These are phyloP conservation scores for Cerceris ruficornis DNA, from an alignment of 2,888 invertebrate genomes.

Conservation along the genomic window DNA sequence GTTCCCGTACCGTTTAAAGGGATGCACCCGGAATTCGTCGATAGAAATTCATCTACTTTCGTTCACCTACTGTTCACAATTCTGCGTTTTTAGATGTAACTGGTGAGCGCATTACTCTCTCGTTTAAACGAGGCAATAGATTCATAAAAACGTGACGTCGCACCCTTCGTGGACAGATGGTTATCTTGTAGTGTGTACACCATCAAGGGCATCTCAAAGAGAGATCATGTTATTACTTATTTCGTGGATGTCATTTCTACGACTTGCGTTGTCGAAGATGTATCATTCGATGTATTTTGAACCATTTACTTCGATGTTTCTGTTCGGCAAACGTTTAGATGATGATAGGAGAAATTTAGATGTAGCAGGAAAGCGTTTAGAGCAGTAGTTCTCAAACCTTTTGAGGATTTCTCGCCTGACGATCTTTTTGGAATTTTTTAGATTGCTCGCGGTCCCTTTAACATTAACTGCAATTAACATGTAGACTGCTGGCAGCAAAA, in stretches of 20 bases:
- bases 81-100: background rate
- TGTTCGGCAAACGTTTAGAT: background rate
- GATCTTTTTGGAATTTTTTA: too few species aligned
- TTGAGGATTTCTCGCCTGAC: too few species aligned
- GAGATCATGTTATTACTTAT: too few species aligned
- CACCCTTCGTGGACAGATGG: slow-evolving; percentile 20
- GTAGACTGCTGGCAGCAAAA: too few species aligned
- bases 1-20: slow-evolving; percentile 24
- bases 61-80: background rate
- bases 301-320: background rate
- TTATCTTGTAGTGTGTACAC: slow-evolving; percentile 3
- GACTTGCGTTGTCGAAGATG: background rate
- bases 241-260: background rate
- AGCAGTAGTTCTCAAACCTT: too few species aligned
- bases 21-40: slow-evolving; percentile 30
- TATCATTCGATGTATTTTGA: background rate
- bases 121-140: slow-evolving; percentile 20
- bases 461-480: too few species aligned
- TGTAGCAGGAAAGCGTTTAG: too few species aligned
- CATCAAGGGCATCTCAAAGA: too few species aligned
- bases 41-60: slow-evolving; percentile 9
- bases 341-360: too few species aligned
- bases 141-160: slow-evolving; percentile 20
- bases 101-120: background rate
- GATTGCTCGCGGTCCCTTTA: too few species aligned